These are phyloP conservation scores for Cephus spinipes DNA, from an alignment of 2,888 invertebrate genomes.

Conservation along the genomic window DNA sequence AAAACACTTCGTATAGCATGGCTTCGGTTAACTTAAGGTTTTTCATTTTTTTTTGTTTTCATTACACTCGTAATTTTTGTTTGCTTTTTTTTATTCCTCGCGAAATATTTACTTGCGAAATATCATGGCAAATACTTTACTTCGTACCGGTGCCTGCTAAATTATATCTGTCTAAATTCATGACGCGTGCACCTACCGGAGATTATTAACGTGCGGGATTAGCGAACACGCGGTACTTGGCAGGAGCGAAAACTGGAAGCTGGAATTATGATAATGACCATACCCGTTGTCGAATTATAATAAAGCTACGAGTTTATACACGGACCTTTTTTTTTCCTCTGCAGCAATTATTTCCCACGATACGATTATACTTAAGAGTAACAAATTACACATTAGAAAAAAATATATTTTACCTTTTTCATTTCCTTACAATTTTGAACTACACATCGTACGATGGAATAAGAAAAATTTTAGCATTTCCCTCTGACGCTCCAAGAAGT, in stretches of 20 bases:
- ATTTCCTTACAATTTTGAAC: background rate
- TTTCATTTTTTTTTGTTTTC: background rate
- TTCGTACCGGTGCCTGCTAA: background rate
- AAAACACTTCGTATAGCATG: background rate
- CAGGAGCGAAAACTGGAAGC: background rate
- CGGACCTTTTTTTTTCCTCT: too few relatives aligned
- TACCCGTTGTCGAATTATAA: background rate
- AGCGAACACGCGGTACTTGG: background rate
- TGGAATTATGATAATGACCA: background rate
- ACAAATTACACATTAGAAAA: background rate
- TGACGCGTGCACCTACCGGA: background rate
- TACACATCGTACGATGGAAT: background rate
- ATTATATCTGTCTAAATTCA: background rate
- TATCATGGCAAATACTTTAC: background rate
- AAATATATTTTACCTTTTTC: background rate
- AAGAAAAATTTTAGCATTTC: background rate
- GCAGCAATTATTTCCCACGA: background rate
- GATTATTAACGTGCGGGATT: background rate
- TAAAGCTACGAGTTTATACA: background rate
- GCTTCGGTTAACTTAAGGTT: background rate
- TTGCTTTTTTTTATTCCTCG: background rate
- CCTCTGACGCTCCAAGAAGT: background rate
- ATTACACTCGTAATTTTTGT: background rate
- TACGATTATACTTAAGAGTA: background rate
- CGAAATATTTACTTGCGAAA: background rate